Evolutionary conservation across 2,797 vertebrate species (phyloP), one percentile per base, ranked within the genome.

Genomic region (Syncerus caffer): DNA sequence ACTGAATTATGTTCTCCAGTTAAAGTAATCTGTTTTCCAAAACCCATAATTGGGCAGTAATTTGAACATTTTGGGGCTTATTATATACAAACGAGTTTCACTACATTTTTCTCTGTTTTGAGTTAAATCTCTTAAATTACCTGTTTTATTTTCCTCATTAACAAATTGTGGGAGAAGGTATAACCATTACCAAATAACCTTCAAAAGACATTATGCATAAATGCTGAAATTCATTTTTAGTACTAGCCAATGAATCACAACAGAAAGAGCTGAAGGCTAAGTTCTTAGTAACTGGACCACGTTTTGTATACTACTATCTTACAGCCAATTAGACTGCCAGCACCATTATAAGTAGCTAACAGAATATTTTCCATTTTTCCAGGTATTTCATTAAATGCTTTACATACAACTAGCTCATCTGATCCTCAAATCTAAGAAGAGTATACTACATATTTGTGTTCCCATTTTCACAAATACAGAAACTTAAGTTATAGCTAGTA

Each of bases 11-110:
- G 29, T 58, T 93, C 21, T 45, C 42, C 51, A 67, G 17, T 78
- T 86, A 85, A 83, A 92, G 53, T 31, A 94, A 79, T 89, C 16
- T 87, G 64, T 83, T 92, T 76, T 51, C 80, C 14, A 94, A 94
- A 94, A 94, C 15, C 31, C 71, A 64, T 47, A 87, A 71, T 6
- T 76, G 15, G 19, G 11, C 55, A 29, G 3, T 85, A 94, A 82
- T 55, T 13, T 89, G 85, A 92, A 92, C 4, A 76, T 42, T 82
- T 92, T 74, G 86, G 74, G n/a, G 23, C 17, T 47, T 50, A n/a
- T 19, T 53, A 42, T 53, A 64, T 45, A 21, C 34, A 93, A 89
- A 7, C 91, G 38, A 93, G 80, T 87, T 96, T 45, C 45, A 88
- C 27, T 80, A 85, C 16, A 74, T 84, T 84, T 34, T 88, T 53